Base-by-base conservation (phyloP, 2,888 invertebrate species). In the Agapetus fuscipes region DNA sequence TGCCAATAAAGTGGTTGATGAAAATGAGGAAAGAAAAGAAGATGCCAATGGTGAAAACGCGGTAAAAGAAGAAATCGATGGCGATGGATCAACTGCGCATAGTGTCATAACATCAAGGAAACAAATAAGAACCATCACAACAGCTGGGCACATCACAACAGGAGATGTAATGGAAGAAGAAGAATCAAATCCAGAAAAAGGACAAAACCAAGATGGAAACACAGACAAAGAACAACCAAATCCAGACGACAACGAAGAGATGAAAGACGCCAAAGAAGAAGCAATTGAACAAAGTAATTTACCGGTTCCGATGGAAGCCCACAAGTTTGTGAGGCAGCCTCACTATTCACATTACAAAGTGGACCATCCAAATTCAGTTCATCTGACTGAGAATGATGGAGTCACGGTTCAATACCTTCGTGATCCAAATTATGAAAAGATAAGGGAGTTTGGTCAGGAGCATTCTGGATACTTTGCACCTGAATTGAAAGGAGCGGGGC, bases 51-150 rank as follows among this genome's bases (percentile, higher is more conserved):
- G 20, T 3, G 31, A 40, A 56, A 37, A 59, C 48, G n/a, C n/a
- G n/a, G n/a, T n/a, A n/a, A n/a, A n/a, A n/a, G 48, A 54, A n/a
- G 47, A 49, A 5, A 49, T 45, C 10, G n/a, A n/a, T n/a, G n/a
- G n/a, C n/a, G 5, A 20, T 6, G 51, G 54, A 3, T 33, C 60
- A 39, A 53, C 56, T 11, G 61, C 55, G n/a, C 61, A 59, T 41
- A 64, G 66, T 11, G 76, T 76, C 13, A 76, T 76, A 54, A 75
- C 74, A 9, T 62, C 69, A 17, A 65, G 74, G 7, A 66, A 74
- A 37, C 66, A 67, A 44, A 63, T 73, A 33, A 64, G 76, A 33
- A 76, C 76, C 17, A 77, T 77, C 52, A 76, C 76, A 14, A 65
- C 76, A 7, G 66, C 76, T 29, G 76, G 76, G 2, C 75, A 75